Evolutionary conservation across 2,888 invertebrate species (phyloP).

Genomic region (Biston betularia): DNA sequence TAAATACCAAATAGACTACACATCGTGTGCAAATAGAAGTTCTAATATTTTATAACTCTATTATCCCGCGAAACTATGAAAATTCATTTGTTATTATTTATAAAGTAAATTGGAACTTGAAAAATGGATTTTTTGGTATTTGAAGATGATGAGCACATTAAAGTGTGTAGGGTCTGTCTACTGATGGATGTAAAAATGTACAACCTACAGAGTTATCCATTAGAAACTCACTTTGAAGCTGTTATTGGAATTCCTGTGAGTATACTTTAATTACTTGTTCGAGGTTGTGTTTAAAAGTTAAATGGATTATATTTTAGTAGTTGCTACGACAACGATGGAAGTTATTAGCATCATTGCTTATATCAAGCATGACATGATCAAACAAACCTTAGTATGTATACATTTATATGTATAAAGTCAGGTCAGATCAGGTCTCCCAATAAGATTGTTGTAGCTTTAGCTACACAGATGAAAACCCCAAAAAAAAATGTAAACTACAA

Average conservation of each 20-base stretch:
- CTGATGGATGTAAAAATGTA: conserved; percentile 67
- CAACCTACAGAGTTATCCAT: conserved; percentile 60
- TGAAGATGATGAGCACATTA: conserved; percentile 51
- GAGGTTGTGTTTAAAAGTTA: too few species aligned
- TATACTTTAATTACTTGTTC: conserved; percentile 21
- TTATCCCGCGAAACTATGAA: conserved; percentile 67
- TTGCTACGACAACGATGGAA: too few species aligned
- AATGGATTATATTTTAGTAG: too few species aligned
- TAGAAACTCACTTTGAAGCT: conserved; percentile 65
- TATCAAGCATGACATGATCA: too few species aligned
- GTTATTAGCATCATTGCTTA: too few species aligned
- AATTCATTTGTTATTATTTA: conserved; percentile 42
- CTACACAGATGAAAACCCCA: too few species aligned
- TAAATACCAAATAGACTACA: conserved; percentile 15
- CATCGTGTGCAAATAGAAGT: conserved; percentile 53
- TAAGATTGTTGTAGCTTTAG: too few species aligned
- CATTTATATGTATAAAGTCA: too few species aligned
- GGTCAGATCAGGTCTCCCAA: too few species aligned
- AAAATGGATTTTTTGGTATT: conserved; percentile 54
- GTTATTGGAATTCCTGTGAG: conserved; percentile 70
- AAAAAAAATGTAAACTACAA: too few species aligned
- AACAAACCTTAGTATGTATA: too few species aligned
- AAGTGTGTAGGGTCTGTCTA: conserved; percentile 76
- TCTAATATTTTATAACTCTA: conserved; percentile 79
- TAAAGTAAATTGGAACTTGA: conserved; percentile 31